phyloP scores from a whole-genome alignment of 2,888 invertebrate species.

The Salticus scenicus region DNA sequence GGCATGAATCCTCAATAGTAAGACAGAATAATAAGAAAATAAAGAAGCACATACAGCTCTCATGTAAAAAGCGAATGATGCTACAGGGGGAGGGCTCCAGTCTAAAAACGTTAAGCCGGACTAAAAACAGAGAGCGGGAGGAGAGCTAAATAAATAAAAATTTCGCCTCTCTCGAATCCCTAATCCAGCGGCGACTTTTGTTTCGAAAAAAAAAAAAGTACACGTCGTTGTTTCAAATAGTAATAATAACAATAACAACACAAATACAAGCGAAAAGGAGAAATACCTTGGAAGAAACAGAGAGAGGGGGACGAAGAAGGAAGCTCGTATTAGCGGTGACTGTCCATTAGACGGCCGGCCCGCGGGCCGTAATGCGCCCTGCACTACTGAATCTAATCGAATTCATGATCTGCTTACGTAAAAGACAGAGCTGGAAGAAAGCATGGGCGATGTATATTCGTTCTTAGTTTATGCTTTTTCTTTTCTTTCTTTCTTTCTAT shows the following conservation, averaged over 20 bases:
- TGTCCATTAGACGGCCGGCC: conserved; percentile 65
- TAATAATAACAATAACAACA: conserved; percentile 23
- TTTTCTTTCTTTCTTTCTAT: background rate
- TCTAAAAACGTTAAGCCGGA: background rate
- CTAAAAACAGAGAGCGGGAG: background rate
- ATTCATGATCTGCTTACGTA: conserved; percentile 70
- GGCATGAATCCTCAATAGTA: background rate
- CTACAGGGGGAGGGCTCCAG: background rate
- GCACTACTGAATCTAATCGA: conserved; percentile 62
- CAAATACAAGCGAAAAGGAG: conserved; percentile 20
- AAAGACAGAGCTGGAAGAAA: conserved; percentile 58
- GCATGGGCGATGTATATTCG: conserved; percentile 18
- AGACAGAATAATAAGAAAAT: background rate
- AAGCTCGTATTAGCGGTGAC: conserved; percentile 58
- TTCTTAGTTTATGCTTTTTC: conserved; percentile 1
- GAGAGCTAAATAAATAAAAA: conserved; percentile 16
- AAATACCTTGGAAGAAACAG: background rate
- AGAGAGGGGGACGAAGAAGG: background rate
- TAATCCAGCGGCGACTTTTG: conserved; percentile 65
- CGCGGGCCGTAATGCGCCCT: conserved; percentile 61
- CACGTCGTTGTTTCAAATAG: conserved; percentile 47
- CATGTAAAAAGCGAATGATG: background rate
- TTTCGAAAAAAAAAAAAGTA: conserved; percentile 28
- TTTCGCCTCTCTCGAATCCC: conserved; percentile 41
- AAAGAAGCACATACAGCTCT: background rate